phyloP scores from a whole-genome alignment of 2,797 vertebrate genomes.

The Naso thynnoides region DNA sequence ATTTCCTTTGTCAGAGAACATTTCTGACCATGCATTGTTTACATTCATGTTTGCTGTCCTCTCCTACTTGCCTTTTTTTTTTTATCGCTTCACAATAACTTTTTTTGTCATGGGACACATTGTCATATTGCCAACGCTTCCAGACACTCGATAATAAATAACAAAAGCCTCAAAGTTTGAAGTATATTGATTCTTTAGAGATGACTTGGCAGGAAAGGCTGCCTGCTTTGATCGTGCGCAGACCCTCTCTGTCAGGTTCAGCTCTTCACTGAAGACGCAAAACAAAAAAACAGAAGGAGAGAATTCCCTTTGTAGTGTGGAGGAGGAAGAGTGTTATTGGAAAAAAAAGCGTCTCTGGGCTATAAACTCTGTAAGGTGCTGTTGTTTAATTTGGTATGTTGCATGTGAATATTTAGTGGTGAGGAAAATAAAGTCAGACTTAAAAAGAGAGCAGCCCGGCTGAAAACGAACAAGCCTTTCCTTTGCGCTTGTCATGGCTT shows the following conservation, averaged over 20 bases:
- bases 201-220: not conserved
- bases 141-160: not conserved
- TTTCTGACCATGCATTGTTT: not conserved
- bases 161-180: not conserved
- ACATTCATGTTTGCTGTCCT: not conserved
- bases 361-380: slow-evolving; percentile 43
- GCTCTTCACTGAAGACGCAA: slow-evolving; percentile 5
- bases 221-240: not conserved
- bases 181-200: not conserved
- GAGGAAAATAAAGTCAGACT: not conserved
- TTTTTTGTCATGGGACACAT: not conserved
- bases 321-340: slow-evolving; percentile 25
- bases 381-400: slow-evolving; percentile 38
- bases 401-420: slow-evolving; percentile 5
- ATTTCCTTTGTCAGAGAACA: not conserved
- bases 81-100: too few species aligned
- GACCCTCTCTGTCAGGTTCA: not conserved
- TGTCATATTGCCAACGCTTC: not conserved
- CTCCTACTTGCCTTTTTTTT: not conserved
- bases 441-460: slow-evolving; percentile 1
- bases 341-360: slow-evolving; percentile 43
- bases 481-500: too few species aligned
- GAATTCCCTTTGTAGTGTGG: slow-evolving; percentile 16
- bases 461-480: too few species aligned
- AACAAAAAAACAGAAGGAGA: slow-evolving; percentile 2